Conservation (phyloP, 2,113 vertebrate species). For the Labeo catla region DNA sequence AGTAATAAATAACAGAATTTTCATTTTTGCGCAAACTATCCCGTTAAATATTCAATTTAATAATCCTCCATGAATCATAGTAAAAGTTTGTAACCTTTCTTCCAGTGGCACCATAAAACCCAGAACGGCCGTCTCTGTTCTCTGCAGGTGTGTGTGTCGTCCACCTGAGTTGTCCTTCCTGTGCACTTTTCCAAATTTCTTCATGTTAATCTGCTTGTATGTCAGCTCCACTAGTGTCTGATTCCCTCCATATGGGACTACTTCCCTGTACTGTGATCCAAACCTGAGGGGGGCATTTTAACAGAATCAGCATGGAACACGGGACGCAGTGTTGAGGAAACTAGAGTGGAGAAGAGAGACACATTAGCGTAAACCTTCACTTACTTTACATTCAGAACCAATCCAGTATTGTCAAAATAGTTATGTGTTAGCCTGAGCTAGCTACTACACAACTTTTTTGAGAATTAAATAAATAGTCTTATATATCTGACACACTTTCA, state of each 20-base stretch:
- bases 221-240: constrained; percentile 41
- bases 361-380: neutral
- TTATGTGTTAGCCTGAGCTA: neutral
- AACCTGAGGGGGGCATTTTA: constrained; percentile 47
- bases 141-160: constrained; percentile 16
- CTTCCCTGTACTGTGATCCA: constrained; percentile 38
- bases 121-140: neutral
- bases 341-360: neutral
- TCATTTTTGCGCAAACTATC: no score
- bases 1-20: no score
- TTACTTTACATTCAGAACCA: neutral
- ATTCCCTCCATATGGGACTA: constrained; percentile 49
- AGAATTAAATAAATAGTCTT: neutral
- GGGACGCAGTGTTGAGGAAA: neutral
- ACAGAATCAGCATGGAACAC: constrained; percentile 27
- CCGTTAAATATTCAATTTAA: neutral
- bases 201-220: neutral
- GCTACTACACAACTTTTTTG: neutral
- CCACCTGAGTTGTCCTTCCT: constrained; percentile 10
- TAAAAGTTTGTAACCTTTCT: neutral
- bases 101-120: neutral
- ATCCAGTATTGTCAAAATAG: neutral
- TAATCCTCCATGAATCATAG: neutral
- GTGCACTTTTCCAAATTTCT: neutral
- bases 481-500: neutral